phyloP scores from a whole-genome alignment of 2,888 invertebrate species.

The Choreutis nemorana region DNA sequence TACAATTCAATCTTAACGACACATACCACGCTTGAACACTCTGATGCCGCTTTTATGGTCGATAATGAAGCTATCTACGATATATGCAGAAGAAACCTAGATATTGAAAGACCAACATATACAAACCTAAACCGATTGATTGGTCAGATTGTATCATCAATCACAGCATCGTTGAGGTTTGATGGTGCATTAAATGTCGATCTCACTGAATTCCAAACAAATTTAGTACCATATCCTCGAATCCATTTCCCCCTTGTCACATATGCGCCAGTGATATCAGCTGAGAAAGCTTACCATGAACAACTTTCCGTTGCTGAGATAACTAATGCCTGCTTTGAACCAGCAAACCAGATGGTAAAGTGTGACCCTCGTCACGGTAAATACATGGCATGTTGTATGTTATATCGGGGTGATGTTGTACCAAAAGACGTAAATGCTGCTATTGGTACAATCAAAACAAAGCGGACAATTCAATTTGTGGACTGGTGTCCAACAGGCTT shows the following conservation, averaged over 20 bases:
- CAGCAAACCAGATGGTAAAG: slow-evolving; percentile 94
- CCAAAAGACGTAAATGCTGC: slow-evolving; percentile 95
- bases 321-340: slow-evolving; percentile 94
- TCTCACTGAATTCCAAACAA: slow-evolving; percentile 92
- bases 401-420: slow-evolving; percentile 93
- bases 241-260: slow-evolving; percentile 94
- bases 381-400: slow-evolving; percentile 96
- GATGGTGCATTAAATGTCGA: slow-evolving; percentile 93
- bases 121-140: slow-evolving; percentile 95
- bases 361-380: slow-evolving; percentile 91
- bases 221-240: slow-evolving; percentile 92
- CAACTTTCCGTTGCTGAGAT: slow-evolving; percentile 91
- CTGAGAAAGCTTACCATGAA: slow-evolving; percentile 94
- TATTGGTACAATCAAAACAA: slow-evolving; percentile 93
- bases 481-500: slow-evolving; percentile 88
- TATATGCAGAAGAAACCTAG: slow-evolving; percentile 91
- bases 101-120: slow-evolving; percentile 95
- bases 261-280: slow-evolving; percentile 91
- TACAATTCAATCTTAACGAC: slow-evolving; percentile 96
- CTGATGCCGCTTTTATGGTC: slow-evolving; percentile 96
- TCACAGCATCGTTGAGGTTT: slow-evolving; percentile 90
- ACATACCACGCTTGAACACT: slow-evolving; percentile 93
- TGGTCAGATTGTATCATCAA: slow-evolving; percentile 92
- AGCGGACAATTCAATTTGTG: slow-evolving; percentile 91
- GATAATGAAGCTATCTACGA: slow-evolving; percentile 91